phyloP scores from a whole-genome alignment of 92 coral and sea anemone genomes.

The Hydrozoanthus gracilis region DNA sequence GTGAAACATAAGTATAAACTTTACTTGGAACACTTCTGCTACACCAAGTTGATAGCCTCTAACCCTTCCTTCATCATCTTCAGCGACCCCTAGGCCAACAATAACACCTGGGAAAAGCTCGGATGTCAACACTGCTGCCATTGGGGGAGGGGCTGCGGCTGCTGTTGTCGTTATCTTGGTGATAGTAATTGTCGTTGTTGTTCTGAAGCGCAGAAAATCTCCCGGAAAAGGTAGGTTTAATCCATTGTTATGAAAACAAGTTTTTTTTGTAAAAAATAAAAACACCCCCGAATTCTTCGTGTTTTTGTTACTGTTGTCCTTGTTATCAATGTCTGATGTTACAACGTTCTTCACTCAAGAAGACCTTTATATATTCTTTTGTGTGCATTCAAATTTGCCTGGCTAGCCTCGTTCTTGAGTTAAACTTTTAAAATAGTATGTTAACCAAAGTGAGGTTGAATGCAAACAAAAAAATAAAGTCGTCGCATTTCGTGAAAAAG shows the following conservation, averaged over 20 bases:
- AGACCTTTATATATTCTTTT: too few species aligned
- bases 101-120: neutral
- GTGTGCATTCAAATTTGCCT: too few species aligned
- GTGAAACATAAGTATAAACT: too few species aligned
- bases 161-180: conserved; percentile 10
- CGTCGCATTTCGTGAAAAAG: neutral
- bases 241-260: too few species aligned
- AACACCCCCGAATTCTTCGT: too few species aligned
- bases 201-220: conserved; percentile 20
- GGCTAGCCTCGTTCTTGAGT: too few species aligned
- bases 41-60: neutral
- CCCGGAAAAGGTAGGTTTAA: neutral
- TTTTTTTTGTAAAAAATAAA: too few species aligned
- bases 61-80: neutral
- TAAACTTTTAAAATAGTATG: too few species aligned
- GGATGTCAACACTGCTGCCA: conserved; percentile 6
- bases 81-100: neutral
- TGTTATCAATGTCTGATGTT: too few species aligned
- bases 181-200: neutral
- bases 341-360: too few species aligned
- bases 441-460: too few species aligned
- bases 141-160: conserved; percentile 38
- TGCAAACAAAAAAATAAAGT: too few species aligned
- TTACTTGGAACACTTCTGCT: neutral
- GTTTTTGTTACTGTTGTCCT: neutral